Conservation (phyloP, 2,888 invertebrate species). For the Caenorhabditis japonica region DNA sequence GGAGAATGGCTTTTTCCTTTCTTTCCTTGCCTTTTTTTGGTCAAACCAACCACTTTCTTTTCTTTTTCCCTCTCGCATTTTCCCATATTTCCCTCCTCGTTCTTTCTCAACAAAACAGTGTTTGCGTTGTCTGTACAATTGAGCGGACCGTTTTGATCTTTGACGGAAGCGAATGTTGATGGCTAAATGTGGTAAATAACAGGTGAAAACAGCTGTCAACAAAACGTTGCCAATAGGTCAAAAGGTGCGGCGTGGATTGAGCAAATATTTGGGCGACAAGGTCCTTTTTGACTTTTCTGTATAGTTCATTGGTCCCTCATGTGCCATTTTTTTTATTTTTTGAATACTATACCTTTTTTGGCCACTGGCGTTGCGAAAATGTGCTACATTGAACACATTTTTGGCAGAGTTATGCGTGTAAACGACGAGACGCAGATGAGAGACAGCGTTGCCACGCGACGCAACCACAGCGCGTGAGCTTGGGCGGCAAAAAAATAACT, state of each 20-base stretch:
- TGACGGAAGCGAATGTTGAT: conserved; percentile 14
- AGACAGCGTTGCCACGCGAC: too few relatives aligned
- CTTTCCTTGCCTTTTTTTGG: too few relatives aligned
- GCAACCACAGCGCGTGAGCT: too few relatives aligned
- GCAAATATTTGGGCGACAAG: conserved; percentile 15
- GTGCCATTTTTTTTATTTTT: too few relatives aligned
- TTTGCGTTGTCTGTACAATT: conserved; percentile 17
- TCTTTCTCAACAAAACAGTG: conserved; percentile 9
- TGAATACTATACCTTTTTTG: too few relatives aligned
- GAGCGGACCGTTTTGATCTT: conserved; percentile 10
- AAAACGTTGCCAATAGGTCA: conserved; percentile 4
- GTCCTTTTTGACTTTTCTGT: too few relatives aligned
- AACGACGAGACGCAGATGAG: too few relatives aligned
- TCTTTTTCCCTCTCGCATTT: conserved; percentile 8
- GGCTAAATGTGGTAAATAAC: conserved; percentile 35
- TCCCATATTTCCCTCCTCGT: not conserved
- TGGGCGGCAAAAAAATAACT: too few relatives aligned
- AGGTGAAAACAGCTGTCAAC: conserved; percentile 47
- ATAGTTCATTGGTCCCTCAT: too few relatives aligned
- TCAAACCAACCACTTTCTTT: not conserved
- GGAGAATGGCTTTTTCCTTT: conserved; percentile 36
- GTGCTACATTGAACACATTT: too few relatives aligned
- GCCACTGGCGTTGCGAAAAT: too few relatives aligned
- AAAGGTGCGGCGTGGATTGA: conserved; percentile 28
- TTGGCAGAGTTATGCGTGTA: too few relatives aligned